Conservation (phyloP, 2,888 invertebrate genomes). For the Trichogramma evanescens region DNA sequence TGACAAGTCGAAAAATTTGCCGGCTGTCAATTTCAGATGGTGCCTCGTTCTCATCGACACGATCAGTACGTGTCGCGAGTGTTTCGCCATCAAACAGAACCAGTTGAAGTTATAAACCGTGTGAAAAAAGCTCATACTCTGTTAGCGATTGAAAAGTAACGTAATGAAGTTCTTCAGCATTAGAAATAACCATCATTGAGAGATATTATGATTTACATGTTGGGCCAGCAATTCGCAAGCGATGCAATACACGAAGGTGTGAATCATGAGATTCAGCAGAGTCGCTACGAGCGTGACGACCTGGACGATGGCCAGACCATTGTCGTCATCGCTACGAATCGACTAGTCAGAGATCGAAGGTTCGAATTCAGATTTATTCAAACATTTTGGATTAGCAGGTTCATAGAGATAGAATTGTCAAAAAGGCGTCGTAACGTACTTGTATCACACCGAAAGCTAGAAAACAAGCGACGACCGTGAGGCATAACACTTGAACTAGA, state of each 20-base stretch:
- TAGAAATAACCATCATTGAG: neutral
- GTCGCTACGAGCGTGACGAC: neutral
- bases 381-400: too few species aligned
- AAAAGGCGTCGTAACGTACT: neutral
- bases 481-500: slow-evolving; percentile 5
- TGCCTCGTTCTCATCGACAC: slow-evolving; percentile 26
- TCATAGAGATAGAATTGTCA: too few species aligned
- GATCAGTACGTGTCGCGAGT: slow-evolving; percentile 22
- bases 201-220: slow-evolving; percentile 3
- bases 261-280: slow-evolving; percentile 4
- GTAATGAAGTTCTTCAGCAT: neutral
- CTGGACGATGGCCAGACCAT: neutral
- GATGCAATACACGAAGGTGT: slow-evolving; percentile 17
- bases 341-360: neutral
- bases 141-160: neutral
- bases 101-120: slow-evolving; percentile 25
- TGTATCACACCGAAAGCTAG: slow-evolving; percentile 1
- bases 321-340: neutral
- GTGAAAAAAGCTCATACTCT: slow-evolving; percentile 22
- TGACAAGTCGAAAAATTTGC: slow-evolving; percentile 27
- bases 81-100: slow-evolving; percentile 20
- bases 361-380: too few species aligned
- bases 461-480: slow-evolving; percentile 4
- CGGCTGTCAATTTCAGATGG: slow-evolving; percentile 24
- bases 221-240: slow-evolving; percentile 9